Evolutionary conservation across 92 coral and sea anemone species (phyloP), one percentile per base, ranked within the genome.

Genomic region (Virgularia gustaviana): DNA sequence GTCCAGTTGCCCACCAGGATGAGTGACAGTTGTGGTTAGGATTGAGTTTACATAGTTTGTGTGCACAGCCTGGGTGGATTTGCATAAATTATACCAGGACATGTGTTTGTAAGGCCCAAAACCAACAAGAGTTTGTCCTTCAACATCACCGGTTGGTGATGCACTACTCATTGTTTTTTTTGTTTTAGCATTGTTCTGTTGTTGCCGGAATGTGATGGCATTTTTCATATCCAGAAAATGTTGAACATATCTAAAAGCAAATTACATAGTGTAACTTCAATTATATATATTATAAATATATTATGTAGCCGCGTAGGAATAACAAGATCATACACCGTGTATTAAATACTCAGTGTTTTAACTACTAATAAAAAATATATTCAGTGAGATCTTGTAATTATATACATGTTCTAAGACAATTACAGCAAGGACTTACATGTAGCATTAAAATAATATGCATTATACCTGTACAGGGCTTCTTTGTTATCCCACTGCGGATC

Each of bases 401-500:
- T n/a, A n/a, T n/a, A n/a, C n/a, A n/a, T n/a, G n/a, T n/a, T n/a
- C n/a, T n/a, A n/a, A n/a, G n/a, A n/a, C n/a, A n/a, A n/a, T n/a
- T n/a, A n/a, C n/a, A n/a, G n/a, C n/a, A n/a, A n/a, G n/a, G n/a
- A n/a, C n/a, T n/a, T n/a, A n/a, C n/a, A n/a, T n/a, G n/a, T n/a
- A n/a, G n/a, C n/a, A n/a, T n/a, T n/a, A n/a, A n/a, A n/a, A n/a
- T n/a, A n/a, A n/a, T n/a, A n/a, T n/a, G n/a, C n/a, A n/a, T n/a
- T n/a, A 51, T 8, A 66, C 59, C 73, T 23, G 39, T 7, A 25
- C 20, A 49, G 5, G 0, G 9, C 20, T 34, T 71, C 77, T 23
- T 54, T 71, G 2, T 71, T 71, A 5, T 71, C 77, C 77, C 67
- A 71, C 63, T n/a, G 49, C 1, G 49, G 10, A 20, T 54, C 47